These are phyloP conservation scores for Tyto alba DNA, from an alignment of 2,113 vertebrate species.

Conservation along the genomic window DNA sequence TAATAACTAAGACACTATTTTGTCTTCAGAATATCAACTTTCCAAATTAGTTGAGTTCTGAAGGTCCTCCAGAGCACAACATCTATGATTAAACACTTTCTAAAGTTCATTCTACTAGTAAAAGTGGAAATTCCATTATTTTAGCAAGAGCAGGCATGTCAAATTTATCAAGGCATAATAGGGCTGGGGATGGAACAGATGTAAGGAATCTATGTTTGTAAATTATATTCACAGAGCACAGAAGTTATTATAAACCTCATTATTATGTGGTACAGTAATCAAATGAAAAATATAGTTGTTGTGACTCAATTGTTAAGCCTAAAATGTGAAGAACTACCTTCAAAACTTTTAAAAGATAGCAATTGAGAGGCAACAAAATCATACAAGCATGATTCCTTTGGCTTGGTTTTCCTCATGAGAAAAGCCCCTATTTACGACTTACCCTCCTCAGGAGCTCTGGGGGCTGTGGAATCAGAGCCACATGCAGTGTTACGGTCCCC, in stretches of 20 bases:
- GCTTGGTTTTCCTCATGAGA: not conserved
- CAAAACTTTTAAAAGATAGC: not conserved
- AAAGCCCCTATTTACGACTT: not conserved
- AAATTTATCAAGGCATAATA: constrained; percentile 35
- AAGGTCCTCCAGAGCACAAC: constrained; percentile 62
- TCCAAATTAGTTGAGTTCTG: constrained; percentile 65
- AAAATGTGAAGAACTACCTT: not conserved
- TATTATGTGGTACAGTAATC: constrained; percentile 1
- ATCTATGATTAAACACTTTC: constrained; percentile 69
- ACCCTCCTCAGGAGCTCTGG: not conserved
- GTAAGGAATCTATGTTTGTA: not conserved
- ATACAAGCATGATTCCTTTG: not conserved
- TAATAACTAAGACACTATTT: constrained; percentile 67
- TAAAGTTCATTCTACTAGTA: constrained; percentile 48
- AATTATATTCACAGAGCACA: constrained; percentile 19
- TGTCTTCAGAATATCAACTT: constrained; percentile 69
- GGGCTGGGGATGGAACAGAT: not conserved
- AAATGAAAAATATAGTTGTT: not conserved
- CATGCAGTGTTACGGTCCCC: fast-evolving
- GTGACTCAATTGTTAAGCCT: not conserved
- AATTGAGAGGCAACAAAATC: not conserved
- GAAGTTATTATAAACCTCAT: constrained; percentile 54
- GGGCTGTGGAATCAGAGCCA: not conserved
- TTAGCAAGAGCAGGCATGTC: constrained; percentile 52
- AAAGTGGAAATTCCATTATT: constrained; percentile 61